Conservation (phyloP, 2,888 invertebrate genomes). For the Petrolisthes cinctipes region DNA sequence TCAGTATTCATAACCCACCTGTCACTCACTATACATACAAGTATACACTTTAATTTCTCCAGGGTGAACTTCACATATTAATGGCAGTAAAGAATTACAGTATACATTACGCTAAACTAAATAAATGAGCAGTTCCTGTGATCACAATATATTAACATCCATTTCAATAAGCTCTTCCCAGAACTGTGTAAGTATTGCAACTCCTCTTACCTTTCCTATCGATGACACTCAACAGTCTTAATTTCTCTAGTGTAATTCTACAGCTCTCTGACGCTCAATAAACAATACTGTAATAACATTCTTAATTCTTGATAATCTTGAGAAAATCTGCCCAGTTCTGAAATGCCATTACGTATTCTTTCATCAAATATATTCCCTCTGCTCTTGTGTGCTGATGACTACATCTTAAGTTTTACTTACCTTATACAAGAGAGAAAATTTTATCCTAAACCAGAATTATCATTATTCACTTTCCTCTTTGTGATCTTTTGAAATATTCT, state of each 20-base stretch:
- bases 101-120: background rate
- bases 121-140: slow-evolving; percentile 10
- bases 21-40: no score
- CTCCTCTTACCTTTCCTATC: no score
- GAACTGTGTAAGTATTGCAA: background rate
- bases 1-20: no score
- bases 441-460: slow-evolving; percentile 23
- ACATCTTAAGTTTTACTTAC: background rate
- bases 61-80: no score
- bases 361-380: background rate
- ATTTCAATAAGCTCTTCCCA: background rate
- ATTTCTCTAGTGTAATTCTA: no score
- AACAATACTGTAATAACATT: no score
- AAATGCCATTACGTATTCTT: background rate
- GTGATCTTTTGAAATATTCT: slow-evolving; percentile 75
- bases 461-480: slow-evolving; percentile 62
- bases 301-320: no score
- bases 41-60: no score
- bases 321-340: no score
- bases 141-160: background rate
- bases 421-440: background rate
- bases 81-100: no score
- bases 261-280: no score
- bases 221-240: no score
- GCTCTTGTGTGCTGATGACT: background rate